Conservation (phyloP, 2,888 invertebrate genomes). For the Caenorhabditis becei region DNA sequence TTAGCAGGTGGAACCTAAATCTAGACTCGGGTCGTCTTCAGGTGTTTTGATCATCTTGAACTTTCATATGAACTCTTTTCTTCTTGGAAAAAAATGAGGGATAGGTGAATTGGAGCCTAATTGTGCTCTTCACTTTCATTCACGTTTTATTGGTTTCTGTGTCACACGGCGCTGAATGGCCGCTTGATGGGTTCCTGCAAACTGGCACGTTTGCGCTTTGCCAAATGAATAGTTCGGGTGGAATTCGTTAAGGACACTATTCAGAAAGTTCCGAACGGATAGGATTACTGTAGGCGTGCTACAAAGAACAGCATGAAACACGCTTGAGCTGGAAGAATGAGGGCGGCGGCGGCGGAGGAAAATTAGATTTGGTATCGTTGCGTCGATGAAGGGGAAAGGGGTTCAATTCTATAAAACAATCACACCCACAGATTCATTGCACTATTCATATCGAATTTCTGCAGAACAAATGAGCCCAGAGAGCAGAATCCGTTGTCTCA, state of each 20-base stretch:
- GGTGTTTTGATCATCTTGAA: background rate
- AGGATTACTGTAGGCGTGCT: too few relatives aligned
- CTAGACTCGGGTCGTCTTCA: constrained; percentile 18
- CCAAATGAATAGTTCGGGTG: constrained; percentile 18
- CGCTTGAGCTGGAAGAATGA: background rate
- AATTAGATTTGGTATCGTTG: background rate
- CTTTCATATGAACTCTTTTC: constrained; percentile 6
- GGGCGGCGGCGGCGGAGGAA: background rate
- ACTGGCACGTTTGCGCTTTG: constrained; percentile 42
- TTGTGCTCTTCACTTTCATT: constrained; percentile 10
- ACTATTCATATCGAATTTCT: constrained; percentile 2
- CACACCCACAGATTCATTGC: background rate
- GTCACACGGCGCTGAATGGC: constrained; percentile 49
- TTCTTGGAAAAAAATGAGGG: background rate
- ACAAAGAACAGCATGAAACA: background rate
- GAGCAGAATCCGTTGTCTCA: background rate
- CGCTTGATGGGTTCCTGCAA: constrained; percentile 36
- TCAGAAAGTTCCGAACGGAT: background rate
- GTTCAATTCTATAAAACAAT: constrained; percentile 1
- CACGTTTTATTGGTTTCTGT: constrained; percentile 39
- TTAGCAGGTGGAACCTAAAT: constrained; percentile 44
- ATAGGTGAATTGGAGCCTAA: constrained; percentile 3
- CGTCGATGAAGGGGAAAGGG: too few relatives aligned
- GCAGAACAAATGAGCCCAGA: background rate
- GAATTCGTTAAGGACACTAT: constrained; percentile 1